Evolutionary conservation across 2,797 vertebrate genomes (phyloP).

Genomic region (Lepilemur ruficaudatus): DNA sequence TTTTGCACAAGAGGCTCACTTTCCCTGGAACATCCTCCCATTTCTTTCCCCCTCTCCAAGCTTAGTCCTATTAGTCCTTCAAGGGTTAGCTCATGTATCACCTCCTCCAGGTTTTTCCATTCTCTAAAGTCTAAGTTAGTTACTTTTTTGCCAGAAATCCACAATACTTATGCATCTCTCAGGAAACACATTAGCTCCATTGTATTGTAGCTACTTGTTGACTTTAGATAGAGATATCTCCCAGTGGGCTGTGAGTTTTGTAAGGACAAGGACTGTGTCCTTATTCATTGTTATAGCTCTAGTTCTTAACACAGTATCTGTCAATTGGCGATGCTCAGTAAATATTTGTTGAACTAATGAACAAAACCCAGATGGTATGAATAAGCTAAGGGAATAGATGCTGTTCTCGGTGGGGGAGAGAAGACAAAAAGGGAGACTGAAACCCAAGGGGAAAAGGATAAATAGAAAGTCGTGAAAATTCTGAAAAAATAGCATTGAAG

Average conservation of each 20-base stretch:
- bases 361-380: not conserved
- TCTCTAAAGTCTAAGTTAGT: not conserved
- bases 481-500: not conserved
- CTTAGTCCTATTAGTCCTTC: not conserved
- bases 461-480: constrained; percentile 3
- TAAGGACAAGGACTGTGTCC: not conserved
- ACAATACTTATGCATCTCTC: not conserved
- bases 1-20: not conserved
- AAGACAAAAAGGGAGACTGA: not conserved
- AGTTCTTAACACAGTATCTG: constrained; percentile 1
- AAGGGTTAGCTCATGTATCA: not conserved
- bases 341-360: constrained; percentile 36
- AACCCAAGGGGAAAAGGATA: not conserved
- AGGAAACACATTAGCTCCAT: not conserved
- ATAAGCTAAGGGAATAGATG: not conserved
- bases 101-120: not conserved
- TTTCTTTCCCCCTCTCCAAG: not conserved
- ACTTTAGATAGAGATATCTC: not conserved
- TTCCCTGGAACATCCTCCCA: not conserved
- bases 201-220: constrained; percentile 27
- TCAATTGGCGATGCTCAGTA: constrained; percentile 11
- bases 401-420: not conserved
- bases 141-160: not conserved
- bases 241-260: constrained; percentile 36
- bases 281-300: constrained; percentile 31